Conservation (phyloP, 2,113 vertebrate species). For the Cololabis saira region DNA sequence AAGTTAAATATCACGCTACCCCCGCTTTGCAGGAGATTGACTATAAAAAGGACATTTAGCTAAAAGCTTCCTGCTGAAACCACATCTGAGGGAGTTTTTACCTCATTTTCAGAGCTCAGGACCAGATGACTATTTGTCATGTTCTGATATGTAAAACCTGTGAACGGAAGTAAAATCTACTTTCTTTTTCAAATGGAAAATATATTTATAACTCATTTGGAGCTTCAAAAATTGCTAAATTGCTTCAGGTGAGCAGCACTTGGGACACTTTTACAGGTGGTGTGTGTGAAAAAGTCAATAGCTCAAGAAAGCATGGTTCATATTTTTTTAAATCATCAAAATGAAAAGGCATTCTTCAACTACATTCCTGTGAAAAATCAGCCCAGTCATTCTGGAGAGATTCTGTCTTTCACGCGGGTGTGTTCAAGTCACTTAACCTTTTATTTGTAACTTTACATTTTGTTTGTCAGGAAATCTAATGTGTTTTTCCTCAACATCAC, state of each 20-base stretch:
- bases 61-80: background rate
- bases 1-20: conserved; percentile 6
- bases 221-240: background rate
- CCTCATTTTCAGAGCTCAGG: too few relatives aligned
- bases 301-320: background rate
- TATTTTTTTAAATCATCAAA: background rate
- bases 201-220: too few relatives aligned
- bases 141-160: too few relatives aligned
- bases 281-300: background rate
- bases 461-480: too few relatives aligned
- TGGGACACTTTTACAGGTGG: too few relatives aligned
- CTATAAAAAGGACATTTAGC: conserved; percentile 10
- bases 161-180: too few relatives aligned
- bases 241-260: background rate
- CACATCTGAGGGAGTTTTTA: too few relatives aligned
- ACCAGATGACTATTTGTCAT: too few relatives aligned
- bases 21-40: background rate
- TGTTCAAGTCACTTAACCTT: background rate
- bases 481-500: too few relatives aligned
- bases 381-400: background rate
- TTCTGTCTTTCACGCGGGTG: background rate
- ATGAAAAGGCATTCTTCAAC: background rate
- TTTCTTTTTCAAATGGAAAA: too few relatives aligned
- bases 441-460: background rate
- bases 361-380: background rate